Conservation (phyloP, 2,797 vertebrate genomes). For the Gadopsis bispinosus region DNA sequence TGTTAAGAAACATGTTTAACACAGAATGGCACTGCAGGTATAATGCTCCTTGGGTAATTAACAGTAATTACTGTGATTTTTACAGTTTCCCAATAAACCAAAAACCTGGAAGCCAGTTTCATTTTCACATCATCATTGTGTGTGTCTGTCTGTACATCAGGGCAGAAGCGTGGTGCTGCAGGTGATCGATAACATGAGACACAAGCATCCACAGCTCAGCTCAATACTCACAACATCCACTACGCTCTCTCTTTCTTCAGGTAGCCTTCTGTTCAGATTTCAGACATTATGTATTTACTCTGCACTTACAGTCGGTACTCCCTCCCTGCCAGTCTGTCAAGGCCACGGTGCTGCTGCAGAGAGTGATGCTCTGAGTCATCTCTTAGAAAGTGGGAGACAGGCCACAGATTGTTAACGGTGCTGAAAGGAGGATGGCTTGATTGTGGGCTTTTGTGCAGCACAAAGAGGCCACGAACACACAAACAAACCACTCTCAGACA, state of each 20-base stretch:
- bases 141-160: conserved; percentile 7
- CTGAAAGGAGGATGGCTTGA: conserved; percentile 60
- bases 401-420: conserved; percentile 39
- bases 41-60: conserved; percentile 7
- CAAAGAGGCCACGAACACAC: conserved; percentile 44
- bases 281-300: conserved; percentile 18
- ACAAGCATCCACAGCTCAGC: not conserved
- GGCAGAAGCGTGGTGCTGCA: conserved; percentile 28
- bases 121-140: not conserved
- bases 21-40: not conserved
- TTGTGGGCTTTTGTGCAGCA: conserved; percentile 63
- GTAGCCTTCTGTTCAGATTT: conserved; percentile 8
- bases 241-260: not conserved
- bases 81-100: conserved; percentile 72
- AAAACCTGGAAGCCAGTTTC: conserved; percentile 47
- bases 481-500: conserved; percentile 9
- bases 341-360: conserved; percentile 34
- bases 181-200: conserved; percentile 43
- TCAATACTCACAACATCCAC: not conserved
- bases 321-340: conserved; percentile 17
- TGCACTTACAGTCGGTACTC: not conserved
- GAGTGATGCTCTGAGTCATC: conserved; percentile 71
- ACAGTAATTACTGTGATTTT: conserved; percentile 17
- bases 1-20: conserved; percentile 3
- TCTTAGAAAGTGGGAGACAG: conserved; percentile 55